Base-by-base conservation (phyloP, 1,140 invertebrate genomes). In the Chelonus insularis region DNA sequence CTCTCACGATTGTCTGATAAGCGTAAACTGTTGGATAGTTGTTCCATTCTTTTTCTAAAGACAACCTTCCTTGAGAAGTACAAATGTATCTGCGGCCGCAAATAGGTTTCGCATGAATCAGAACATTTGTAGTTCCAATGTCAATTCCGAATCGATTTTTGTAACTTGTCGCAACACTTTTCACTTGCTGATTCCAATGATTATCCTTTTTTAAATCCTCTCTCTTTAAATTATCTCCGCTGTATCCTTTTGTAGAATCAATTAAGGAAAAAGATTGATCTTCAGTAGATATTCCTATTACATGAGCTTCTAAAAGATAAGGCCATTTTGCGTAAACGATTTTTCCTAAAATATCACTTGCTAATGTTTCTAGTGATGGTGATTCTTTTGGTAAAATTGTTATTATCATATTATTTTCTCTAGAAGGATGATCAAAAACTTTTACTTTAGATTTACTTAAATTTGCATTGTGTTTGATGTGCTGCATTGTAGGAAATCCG, bases 401-500 rank as follows among this genome's bases (percentile, higher is more conserved):
- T 2, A 99, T 68, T 20, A 98, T 90, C 86, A 95, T 90, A 71
- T 88, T 98, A 36, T 92, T 89, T 48, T 87, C 88, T 60, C 88
- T 80, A 20, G 92, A 94, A 9, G 86, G 81, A 67, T 88, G 87
- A 63, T 97, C 91, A 76, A 98, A 98, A 1, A 99, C 93, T 80
- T 89, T 92, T 1, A 92, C 73, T 69, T 87, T 88, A 8, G 83
- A 85, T 71, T 89, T 89, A 60, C 84, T 85, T 66, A 92, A 80
- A 18, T 70, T 77, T n/a, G 84, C 90, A 68, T 78, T 86, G 73
- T 96, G 94, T 14, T 87, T 79, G 23, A 98, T 82, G 76, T 96
- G 89, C 69, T 88, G 89, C 66, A 97, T 82, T 0, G 93, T 94
- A 0, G 96, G 95, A 75, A 98, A 98, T 23, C 96, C 96, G 23